Evolutionary conservation across 2,113 vertebrate genomes (phyloP), one percentile per base, ranked within the genome.

Genomic region (Ciconia boyciana): DNA sequence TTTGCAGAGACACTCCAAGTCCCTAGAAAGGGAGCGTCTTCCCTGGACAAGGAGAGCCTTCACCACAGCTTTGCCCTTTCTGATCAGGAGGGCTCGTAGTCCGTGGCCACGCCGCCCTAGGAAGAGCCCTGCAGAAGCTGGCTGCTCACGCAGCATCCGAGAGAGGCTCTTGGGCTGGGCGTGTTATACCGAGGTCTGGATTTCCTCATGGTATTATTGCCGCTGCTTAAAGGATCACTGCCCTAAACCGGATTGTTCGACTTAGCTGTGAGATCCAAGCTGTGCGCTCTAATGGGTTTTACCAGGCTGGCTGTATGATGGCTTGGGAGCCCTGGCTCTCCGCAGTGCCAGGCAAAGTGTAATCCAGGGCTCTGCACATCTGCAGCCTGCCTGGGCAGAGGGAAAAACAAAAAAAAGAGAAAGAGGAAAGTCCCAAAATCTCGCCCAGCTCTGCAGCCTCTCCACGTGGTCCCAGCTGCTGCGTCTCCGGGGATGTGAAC

Each of bases 81-180:
- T 11, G 6, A 7, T 29, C 1, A 1, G 48, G 41, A 16, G 34
- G 32, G 41, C n/a, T 15, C 39, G 51, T 57, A 28, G n/a, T 6
- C 62, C 1, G 0, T 25, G 68, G 72, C 46, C 36, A 5, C 2
- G 28, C 21, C 2, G 7, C 43, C 15, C 2, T 3, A 6, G 57
- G 21, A 43, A 74, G 68, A 58, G 31, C 51, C 66, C 28, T 28
- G 41, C 55, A 34, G 75, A 26, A 12, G 25, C 16, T 31, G 51
- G 43, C 43, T 16, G 78, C 52, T 75, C 52, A 3, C 6, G 1
- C 36, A 13, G 46, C 32, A 0, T 16, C 61, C 3, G 3, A 36
- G 55, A 29, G 86, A 20, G 55, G 39, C 41, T 75, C n/a, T 17
- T 7, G 22, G 36, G 76, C 41, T 31, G 28, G 9, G 75, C 3